Evolutionary conservation across 2,113 vertebrate species (phyloP).

Genomic region (Pseudorectes ferrugineus): DNA sequence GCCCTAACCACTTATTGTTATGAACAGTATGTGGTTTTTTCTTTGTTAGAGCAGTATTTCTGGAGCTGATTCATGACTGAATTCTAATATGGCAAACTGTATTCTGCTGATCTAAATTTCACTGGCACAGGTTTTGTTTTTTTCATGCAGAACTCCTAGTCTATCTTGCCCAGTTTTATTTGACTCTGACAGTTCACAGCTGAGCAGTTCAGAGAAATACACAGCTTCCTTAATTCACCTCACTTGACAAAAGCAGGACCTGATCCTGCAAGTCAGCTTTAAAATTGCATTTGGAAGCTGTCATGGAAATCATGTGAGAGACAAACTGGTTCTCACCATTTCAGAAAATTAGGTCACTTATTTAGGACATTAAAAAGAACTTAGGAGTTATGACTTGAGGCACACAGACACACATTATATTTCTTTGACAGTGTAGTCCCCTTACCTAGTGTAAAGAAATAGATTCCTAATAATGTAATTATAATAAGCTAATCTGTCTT

Average conservation of each 20-base stretch:
- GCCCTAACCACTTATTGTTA: constrained; percentile 20
- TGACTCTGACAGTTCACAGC: constrained; percentile 32
- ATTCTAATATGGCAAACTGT: constrained; percentile 15
- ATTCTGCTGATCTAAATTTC: constrained; percentile 16
- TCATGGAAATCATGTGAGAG: not conserved
- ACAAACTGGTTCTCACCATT: not conserved
- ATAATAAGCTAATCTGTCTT: not conserved
- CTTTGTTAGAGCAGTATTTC: not conserved
- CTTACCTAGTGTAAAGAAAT: not conserved
- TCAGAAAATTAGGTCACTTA: constrained; percentile 55
- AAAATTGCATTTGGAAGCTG: constrained; percentile 4
- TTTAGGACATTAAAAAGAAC: constrained; percentile 39
- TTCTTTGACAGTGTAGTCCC: not conserved
- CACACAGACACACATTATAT: not conserved
- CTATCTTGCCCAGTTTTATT: not conserved
- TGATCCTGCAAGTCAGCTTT: constrained; percentile 19
- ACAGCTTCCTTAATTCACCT: not conserved
- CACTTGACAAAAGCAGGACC: not conserved
- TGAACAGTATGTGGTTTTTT: not conserved
- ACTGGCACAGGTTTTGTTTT: not conserved
- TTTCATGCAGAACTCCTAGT: not conserved
- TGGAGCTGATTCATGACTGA: constrained; percentile 8
- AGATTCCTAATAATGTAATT: constrained; percentile 5
- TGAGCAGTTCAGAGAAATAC: constrained; percentile 21
- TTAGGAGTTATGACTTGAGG: constrained; percentile 6